phyloP scores from a whole-genome alignment of 2,113 vertebrate species.

The Apteryx mantelli region DNA sequence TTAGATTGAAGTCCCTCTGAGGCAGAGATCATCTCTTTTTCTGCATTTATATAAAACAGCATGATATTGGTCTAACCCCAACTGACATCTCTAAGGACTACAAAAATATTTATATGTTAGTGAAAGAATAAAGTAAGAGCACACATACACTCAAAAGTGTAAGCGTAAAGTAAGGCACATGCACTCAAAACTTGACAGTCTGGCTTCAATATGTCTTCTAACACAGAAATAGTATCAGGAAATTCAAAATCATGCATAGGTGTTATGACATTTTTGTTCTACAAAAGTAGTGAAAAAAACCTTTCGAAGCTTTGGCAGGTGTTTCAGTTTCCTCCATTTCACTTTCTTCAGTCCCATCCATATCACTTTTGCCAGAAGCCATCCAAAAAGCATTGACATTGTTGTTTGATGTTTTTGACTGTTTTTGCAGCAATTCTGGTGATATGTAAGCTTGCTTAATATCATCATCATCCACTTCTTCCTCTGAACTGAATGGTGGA shows the following conservation, averaged over 20 bases:
- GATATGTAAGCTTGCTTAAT: slow-evolving; percentile 37
- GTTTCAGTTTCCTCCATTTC: slow-evolving; percentile 76
- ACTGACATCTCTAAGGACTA: not conserved
- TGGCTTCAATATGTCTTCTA: not conserved
- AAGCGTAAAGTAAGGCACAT: not conserved
- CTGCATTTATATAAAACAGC: not conserved
- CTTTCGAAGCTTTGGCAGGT: slow-evolving; percentile 73
- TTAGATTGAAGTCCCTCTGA: not conserved
- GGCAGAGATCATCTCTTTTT: not conserved
- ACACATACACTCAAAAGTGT: not conserved
- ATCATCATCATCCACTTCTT: slow-evolving; percentile 77
- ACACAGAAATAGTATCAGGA: not conserved
- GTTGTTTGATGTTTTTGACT: not conserved
- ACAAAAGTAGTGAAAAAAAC: slow-evolving; percentile 12
- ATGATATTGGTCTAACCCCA: not conserved
- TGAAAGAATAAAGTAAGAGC: not conserved
- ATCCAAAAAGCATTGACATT: slow-evolving; percentile 42
- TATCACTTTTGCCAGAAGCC: slow-evolving; percentile 61
- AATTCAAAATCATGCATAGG: not conserved
- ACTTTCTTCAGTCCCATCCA: slow-evolving; percentile 75
- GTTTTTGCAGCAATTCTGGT: slow-evolving; percentile 41
- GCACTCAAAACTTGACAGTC: not conserved
- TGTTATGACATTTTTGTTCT: not conserved
- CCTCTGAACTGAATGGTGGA: slow-evolving; percentile 88
- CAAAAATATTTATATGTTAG: not conserved